Evolutionary conservation across 2,113 vertebrate genomes (phyloP), one percentile per base, ranked within the genome.

Genomic region (Camelus bactrianus): DNA sequence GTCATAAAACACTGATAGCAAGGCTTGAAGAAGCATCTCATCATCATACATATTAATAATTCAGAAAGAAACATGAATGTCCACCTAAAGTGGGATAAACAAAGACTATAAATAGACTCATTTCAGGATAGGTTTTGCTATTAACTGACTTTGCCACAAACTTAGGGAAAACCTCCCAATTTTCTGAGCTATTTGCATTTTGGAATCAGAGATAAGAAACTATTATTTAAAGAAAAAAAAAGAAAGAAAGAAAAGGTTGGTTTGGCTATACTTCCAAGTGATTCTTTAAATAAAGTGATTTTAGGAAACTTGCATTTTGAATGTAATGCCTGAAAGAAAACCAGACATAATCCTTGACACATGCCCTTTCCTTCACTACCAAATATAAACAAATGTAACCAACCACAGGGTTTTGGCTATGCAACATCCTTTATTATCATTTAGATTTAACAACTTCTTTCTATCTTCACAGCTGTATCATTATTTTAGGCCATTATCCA

Each of bases 121-220:
- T 89, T 81, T 91, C 50, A 84, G 64, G 14, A 26, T 72, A 75
- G 32, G 35, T 90, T 89, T 62, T 67, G 12, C 32, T 79, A 3
- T 91, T 7, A 35, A 67, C 20, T 26, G 38, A 70, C 9, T 83
- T 75, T 54, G 30, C 42, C 81, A 94, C 17, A 88, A 90, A 52
- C 8, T 84, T 85, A 50, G 28, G 42, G 10, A 90, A 91, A 85
- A 89, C 46, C 10, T 35, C 26, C 35, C 15, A 42, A 3, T 58
- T 77, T 88, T 91, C 26, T 77, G n/a, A 89, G 54, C 20, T 95
- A 56, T 30, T 60, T 84, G 22, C 8, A 85, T 77, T 93, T 92
- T 91, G 28, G 75, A 92, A 82, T 35, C 17, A 64, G 77, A 8
- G 52, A 94, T n/a, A 94, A 87, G 35, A 93, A 95, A 76, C 19